A percentile compares a stretch with the other conserved stretches of the same genome.
Evolutionary conservation across 2,113 vertebrate genomes (phyloP).

Genomic region (Hemicordylus capensis): DNA sequence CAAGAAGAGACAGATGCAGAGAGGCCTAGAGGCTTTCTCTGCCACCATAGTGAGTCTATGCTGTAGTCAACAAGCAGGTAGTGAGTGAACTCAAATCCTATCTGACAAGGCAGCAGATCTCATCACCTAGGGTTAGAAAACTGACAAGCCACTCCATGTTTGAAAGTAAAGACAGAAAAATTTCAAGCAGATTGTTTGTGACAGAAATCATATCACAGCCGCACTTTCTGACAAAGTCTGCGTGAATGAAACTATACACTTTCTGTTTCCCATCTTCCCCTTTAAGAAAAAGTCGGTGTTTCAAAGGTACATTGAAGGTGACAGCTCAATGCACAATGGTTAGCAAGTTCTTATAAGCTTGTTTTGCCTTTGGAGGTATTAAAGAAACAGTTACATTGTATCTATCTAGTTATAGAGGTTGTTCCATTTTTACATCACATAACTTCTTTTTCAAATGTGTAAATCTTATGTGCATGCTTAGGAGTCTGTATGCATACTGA

Average conservation of each 20-base stretch:
- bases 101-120: constrained; percentile 86
- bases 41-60: constrained; percentile 74
- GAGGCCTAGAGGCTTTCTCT: constrained; percentile 78
- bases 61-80: constrained; percentile 79
- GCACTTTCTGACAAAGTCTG: constrained; percentile 81
- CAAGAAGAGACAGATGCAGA: constrained; percentile 84
- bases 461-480: neutral
- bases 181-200: constrained; percentile 94
- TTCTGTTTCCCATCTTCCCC: constrained; percentile 87
- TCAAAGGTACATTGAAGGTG: constrained; percentile 79
- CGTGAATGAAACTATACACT: constrained; percentile 85
- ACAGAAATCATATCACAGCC: constrained; percentile 92
- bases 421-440: constrained; percentile 15
- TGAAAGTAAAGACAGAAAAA: constrained; percentile 85
- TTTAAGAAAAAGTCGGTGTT: constrained; percentile 71
- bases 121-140: constrained; percentile 85
- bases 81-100: constrained; percentile 83
- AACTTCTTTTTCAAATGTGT: constrained; percentile 14
- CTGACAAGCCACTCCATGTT: constrained; percentile 81
- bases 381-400: constrained; percentile 43
- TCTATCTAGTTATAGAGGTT: neutral
- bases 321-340: constrained; percentile 77
- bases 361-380: constrained; percentile 61
- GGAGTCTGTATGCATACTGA: neutral
- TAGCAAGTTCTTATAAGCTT: constrained; percentile 71